A percentile compares a stretch with the other conserved stretches of the same genome.
Evolutionary conservation across 2,797 vertebrate genomes (phyloP).

Genomic region (Pipistrellus pygmaeus): DNA sequence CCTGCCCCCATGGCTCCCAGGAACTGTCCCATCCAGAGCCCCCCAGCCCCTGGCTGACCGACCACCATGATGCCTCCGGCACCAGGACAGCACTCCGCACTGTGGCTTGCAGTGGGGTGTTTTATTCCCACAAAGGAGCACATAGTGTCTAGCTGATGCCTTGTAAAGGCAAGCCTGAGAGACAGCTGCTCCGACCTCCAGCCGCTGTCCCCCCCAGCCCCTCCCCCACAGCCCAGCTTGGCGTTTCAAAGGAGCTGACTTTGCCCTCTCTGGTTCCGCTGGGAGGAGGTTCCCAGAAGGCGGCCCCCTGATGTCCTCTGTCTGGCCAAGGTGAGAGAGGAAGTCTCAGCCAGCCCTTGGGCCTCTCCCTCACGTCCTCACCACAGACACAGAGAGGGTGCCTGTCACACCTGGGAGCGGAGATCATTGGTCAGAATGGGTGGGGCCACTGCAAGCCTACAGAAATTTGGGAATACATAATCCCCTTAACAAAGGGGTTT

Average conservation of each 20-base stretch:
- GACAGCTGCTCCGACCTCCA: neutral
- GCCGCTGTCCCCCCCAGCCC: neutral
- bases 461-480: neutral
- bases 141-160: neutral
- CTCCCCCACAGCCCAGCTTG: neutral
- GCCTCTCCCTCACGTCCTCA: neutral
- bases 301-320: neutral
- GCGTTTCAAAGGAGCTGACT: neutral
- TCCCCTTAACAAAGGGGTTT: too few species aligned
- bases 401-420: neutral
- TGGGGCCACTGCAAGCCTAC: neutral
- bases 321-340: neutral
- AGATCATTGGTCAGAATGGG: neutral
- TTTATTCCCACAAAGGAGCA: neutral
- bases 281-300: neutral
- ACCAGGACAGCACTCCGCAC: neutral
- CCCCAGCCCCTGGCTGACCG: neutral
- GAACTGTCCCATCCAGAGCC: neutral
- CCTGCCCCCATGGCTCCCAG: neutral
- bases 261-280: neutral
- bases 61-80: neutral
- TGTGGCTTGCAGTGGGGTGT: neutral
- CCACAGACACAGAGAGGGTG: neutral
- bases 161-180: neutral
- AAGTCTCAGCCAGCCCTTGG: neutral